Evolutionary conservation across 2,888 invertebrate genomes (phyloP), one percentile per base, ranked within the genome.

Genomic region (Trachelus stipa): DNA sequence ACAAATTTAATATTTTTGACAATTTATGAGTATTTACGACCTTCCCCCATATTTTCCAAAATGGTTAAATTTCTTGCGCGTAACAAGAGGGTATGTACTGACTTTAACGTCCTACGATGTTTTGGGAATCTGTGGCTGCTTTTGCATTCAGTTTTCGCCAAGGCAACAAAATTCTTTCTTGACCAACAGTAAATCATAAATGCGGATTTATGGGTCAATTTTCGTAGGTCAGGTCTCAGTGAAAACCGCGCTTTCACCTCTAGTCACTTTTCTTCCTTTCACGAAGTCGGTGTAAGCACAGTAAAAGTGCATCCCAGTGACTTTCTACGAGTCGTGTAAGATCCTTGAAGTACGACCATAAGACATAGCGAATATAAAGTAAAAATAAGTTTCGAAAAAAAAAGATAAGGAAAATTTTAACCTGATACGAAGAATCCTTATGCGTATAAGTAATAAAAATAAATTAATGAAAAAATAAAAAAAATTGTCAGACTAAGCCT

Each of bases 131-230:
- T 88, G 88, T 79, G 87, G 87, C 87, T 79, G 78, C 76, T 76
- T 73, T 73, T 78, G 81, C 77, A 88, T 87, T 88, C 81, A 85
- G 34, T 73, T 56, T 74, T 84, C 40, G 81, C 81, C 82, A 78
- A 81, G 74, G 40, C 79, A 77, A 77, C 80, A 78, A 12, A 76
- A 79, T 81, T 80, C 73, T 73, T 79, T 75, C 34, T 68, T 73
- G 40, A 68, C 74, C 77, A 73, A 76, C 73, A 78, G 80, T 88
- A 88, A 89, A 88, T 89, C 87, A 88, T 85, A 82, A 83, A 73
- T 75, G 73, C 79, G 83, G 84, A 88, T 89, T 88, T 89, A 89
- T 87, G 88, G 85, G 85, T 86, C 85, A 88, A 85, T 85, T 81
- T 79, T 76, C 40, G 23, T 56, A 15, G 40, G 40, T 15, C 40